Evolutionary conservation across 2,113 vertebrate species (phyloP), one percentile per base, ranked within the genome.

Genomic region (Forbesichthys agassizii): DNA sequence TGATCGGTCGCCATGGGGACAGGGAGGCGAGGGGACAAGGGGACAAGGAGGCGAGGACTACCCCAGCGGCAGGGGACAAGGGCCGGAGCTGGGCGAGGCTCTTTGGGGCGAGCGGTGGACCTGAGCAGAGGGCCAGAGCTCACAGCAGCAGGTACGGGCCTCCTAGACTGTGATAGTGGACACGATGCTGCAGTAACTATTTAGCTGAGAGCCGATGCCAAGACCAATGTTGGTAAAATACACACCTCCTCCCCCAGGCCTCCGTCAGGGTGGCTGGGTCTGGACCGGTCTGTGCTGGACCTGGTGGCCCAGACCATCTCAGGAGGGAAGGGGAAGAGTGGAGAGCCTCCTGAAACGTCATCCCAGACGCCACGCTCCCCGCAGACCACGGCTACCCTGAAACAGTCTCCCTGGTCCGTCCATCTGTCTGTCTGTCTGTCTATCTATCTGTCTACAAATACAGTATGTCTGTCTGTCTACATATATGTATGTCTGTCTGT

Each of bases 191-290:
- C 36, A 20, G 20, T 20, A 27, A 27, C 27, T 27, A 27, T 27
- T 27, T 27, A 0, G 27, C 27, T 27, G 27, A 27, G 2, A 27
- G 27, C 27, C 2, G 27, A 27, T 27, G 27, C 27, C 27, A 27
- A 27, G 27, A 27, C 27, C 27, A 36, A 11, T 36, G 42, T 46
- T 9, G 3, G 11, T 42, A n/a, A 64, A 53, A 12, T 64, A 48
- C 33, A 70, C 8, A 33, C 61, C 61, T 55, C 42, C 18, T 59
- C 12, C 52, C 14, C 27, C 82, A 99, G 98, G 84, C 79, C 96
- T 11, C 98, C 98, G 0, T 98, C 96, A 0, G 95, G 96, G 16
- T 99, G 97, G 98, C 92, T 99, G 14, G 93, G 93, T 66, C 88
- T 98, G 87, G 96, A 99, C 73, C 88, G 90, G 33, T 95, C 96